A percentile compares a stretch with the other conserved stretches of the same genome.
Conservation (phyloP, 2,797 vertebrate species). For the Smutsia gigantea region DNA sequence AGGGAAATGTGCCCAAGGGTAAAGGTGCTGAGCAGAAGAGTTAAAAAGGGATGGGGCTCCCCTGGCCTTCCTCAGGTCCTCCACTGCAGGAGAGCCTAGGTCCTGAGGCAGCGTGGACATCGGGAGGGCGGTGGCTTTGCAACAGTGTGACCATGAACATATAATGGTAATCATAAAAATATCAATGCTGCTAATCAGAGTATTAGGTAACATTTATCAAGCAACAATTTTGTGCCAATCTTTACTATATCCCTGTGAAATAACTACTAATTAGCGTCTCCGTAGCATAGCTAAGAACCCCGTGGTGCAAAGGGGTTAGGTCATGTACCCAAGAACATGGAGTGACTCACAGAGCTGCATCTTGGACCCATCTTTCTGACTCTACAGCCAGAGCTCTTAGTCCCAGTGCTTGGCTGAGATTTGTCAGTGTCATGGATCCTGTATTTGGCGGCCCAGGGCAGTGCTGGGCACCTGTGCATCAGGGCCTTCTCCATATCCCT, state of each 20-base stretch:
- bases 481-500: background rate
- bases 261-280: background rate
- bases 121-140: rapidly evolving
- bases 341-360: no score
- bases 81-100: background rate
- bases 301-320: background rate
- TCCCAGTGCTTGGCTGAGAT: no score
- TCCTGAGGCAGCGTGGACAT: rapidly evolving
- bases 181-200: background rate
- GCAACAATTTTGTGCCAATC: rapidly evolving
- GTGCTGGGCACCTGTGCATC: background rate
- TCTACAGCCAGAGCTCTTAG: background rate
- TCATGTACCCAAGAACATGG: background rate
- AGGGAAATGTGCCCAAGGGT: background rate
- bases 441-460: background rate
- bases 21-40: background rate
- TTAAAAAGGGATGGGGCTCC: background rate
- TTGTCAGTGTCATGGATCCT: background rate
- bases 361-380: background rate
- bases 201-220: background rate
- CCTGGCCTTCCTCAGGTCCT: background rate
- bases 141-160: background rate
- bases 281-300: background rate
- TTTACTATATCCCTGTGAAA: background rate
- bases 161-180: background rate